A percentile compares a stretch with the other conserved stretches of the same genome.
Evolutionary conservation across 2,797 vertebrate genomes (phyloP).

Genomic region (Gymnothorax reevesii): DNA sequence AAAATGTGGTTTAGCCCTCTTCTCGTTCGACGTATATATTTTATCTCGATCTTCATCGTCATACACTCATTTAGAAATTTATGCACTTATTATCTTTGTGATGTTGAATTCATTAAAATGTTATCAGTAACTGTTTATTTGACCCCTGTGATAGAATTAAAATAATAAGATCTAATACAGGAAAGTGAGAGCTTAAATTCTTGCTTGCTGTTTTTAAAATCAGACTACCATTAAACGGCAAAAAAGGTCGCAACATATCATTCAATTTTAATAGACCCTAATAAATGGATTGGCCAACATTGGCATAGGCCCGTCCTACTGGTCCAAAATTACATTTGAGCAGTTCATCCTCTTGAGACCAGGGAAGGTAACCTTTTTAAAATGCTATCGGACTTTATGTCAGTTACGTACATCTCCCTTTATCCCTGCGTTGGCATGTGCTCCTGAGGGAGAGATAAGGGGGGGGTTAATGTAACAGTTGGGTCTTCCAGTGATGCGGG

Average conservation of each 20-base stretch:
- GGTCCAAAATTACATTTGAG: background rate
- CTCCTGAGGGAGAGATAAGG: background rate
- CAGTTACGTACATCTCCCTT: background rate
- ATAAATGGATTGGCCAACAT: background rate
- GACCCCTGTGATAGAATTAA: background rate
- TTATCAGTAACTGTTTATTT: background rate
- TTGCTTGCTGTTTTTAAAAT: background rate
- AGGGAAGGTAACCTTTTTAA: background rate
- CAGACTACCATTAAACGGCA: background rate
- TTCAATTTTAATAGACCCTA: background rate
- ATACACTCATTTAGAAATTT: background rate
- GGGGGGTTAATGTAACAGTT: too few species aligned
- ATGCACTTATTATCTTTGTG: too few species aligned
- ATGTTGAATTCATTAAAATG: background rate
- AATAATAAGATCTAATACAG: background rate
- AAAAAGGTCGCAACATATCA: background rate
- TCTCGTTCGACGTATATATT: background rate
- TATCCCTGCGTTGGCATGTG: background rate
- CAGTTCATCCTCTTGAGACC: background rate
- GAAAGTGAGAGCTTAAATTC: background rate
- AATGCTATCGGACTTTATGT: background rate
- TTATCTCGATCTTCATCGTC: background rate
- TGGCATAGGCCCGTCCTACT: too few species aligned
- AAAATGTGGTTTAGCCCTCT: background rate
- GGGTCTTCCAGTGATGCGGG: too few species aligned